Evolutionary conservation across 2,797 vertebrate genomes (phyloP), one percentile per base, ranked within the genome.

Genomic region (Otolemur crassicaudatus): DNA sequence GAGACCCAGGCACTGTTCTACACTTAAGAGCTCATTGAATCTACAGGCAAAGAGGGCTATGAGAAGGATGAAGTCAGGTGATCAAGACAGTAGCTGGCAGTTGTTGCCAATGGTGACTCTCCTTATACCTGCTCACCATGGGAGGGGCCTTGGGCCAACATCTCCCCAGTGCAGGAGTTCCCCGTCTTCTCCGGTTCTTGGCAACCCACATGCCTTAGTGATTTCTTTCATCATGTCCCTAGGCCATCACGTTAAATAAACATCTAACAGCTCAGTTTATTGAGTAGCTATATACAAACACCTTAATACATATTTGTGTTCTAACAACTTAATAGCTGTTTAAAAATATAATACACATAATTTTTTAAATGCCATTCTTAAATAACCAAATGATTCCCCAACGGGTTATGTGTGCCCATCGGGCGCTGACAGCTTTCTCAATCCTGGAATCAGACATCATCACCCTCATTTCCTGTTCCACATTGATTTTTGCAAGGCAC

Each of bases 341-440:
- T 85, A 75, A 86, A 95, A 93, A 94, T 86, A 94, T 12, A 76
- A 81, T 63, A 76, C 69, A 31, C 73, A 49, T 85, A 58, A 83
- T 76, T 87, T 86, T 12, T 49, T 46, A 67, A 69, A 73, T 80
- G 76, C 83, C 61, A 14, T 83, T 88, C 27, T 10, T 88, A 80
- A 96, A 79, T 80, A 61, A 90, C 46, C 23, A 31, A 9, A 31
- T 82, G 46, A 53, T 25, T 93, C 13, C 7, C 12, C 43, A 60
- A 56, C 49, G 69, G 61, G n/a, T 2, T 63, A 0, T 9, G 1
- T 56, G 34, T 58, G 22, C 25, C 69, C 25, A 3, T 19, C 0
- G 19, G 40, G 63, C 12, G 3, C 14, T 12, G 80, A 22, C 86
- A 56, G 0, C 73, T 53, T 93, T 65, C 82, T 20, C 63, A 43